phyloP scores from a whole-genome alignment of 2,888 invertebrate species.

The Pterobdella sp. region DNA sequence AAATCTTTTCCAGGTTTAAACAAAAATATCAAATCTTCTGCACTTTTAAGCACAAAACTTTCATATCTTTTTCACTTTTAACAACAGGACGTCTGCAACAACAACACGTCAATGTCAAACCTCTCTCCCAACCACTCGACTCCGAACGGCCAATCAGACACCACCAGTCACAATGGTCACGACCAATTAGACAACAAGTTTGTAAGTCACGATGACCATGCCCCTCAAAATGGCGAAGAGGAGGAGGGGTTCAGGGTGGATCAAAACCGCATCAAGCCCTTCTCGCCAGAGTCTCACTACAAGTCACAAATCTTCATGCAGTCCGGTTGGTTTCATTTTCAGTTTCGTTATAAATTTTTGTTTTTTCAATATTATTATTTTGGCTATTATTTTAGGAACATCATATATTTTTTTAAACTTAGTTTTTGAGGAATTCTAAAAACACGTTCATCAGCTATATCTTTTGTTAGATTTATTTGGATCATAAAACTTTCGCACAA shows the following conservation, averaged over 20 bases:
- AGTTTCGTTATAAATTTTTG: neutral
- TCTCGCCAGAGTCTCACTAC: slow-evolving; percentile 26
- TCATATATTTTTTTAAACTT: too few relatives aligned
- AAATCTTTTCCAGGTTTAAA: too few relatives aligned
- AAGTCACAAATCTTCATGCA: slow-evolving; percentile 30
- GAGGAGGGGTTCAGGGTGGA: slow-evolving; percentile 16
- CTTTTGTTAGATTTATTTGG: too few relatives aligned
- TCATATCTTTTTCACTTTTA: neutral
- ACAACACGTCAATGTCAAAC: slow-evolving; percentile 22
- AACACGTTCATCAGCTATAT: too few relatives aligned
- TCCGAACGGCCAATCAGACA: neutral
- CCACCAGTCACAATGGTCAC: neutral
- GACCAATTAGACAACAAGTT: slow-evolving; percentile 17
- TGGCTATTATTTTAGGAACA: too few relatives aligned
- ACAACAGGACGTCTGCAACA: slow-evolving; percentile 24
- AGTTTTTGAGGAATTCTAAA: too few relatives aligned
- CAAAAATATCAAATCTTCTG: neutral
- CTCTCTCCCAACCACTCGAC: slow-evolving; percentile 8
- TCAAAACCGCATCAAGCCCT: slow-evolving; percentile 22
- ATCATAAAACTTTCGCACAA: too few relatives aligned
- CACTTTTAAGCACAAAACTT: neutral
- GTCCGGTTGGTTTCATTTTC: slow-evolving; percentile 7
- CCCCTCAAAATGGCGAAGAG: slow-evolving; percentile 19
- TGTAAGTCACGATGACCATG: slow-evolving; percentile 1
- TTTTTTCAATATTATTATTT: too few relatives aligned